phyloP scores from a whole-genome alignment of 1,140 invertebrate species.

The Bemisia tabaci region DNA sequence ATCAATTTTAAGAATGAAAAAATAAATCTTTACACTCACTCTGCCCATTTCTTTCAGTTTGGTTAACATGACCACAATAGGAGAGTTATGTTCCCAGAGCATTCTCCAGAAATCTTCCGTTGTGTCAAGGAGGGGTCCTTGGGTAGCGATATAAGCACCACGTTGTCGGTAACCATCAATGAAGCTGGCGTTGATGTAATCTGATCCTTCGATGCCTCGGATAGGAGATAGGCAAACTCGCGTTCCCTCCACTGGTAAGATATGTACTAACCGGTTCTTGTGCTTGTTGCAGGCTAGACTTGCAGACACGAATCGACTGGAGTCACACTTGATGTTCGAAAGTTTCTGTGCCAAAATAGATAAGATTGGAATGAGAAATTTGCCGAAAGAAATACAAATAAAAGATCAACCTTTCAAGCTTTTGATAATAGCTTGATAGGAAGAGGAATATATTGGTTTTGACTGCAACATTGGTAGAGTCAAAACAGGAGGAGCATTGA shows the following conservation, averaged over 20 bases:
- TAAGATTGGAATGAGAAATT: no score
- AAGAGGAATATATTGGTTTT: no score
- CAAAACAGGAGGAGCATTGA: no score
- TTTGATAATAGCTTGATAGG: no score
- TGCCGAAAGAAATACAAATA: no score
- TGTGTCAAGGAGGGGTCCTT: constrained; percentile 89
- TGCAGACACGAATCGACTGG: constrained; percentile 85
- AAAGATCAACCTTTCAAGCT: no score
- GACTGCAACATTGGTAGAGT: no score
- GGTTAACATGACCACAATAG: constrained; percentile 97
- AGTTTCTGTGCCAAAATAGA: constrained; percentile 49
- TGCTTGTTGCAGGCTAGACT: constrained; percentile 94
- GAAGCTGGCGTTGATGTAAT: constrained; percentile 98
- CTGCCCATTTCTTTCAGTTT: constrained; percentile 94
- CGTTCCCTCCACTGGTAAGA: constrained; percentile 92
- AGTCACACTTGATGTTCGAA: constrained; percentile 87
- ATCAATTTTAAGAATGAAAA: constrained; percentile 1
- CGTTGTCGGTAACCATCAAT: constrained; percentile 89
- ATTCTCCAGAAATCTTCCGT: constrained; percentile 98
- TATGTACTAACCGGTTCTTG: constrained; percentile 90
- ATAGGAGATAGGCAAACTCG: constrained; percentile 87
- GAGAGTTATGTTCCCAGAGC: constrained; percentile 99
- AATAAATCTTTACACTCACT: constrained; percentile 38
- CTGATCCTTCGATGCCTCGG: constrained; percentile 83
- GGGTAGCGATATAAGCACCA: constrained; percentile 93